Conservation (phyloP, 2,888 invertebrate genomes). For the Lepas anatifera region DNA sequence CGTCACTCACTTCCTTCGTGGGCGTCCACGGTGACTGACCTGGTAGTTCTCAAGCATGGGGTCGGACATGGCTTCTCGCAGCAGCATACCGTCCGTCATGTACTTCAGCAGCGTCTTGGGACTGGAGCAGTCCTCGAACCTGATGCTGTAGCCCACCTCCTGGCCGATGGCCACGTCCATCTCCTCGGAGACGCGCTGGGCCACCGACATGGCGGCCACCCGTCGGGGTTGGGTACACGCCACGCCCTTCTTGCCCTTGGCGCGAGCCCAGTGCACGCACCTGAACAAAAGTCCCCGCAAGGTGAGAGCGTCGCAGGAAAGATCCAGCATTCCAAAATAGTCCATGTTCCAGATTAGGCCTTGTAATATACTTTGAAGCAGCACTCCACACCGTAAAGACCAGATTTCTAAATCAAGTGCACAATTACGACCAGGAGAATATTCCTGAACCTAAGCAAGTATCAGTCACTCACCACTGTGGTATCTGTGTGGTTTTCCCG, state of each 20-base stretch:
- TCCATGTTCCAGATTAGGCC: too few species aligned
- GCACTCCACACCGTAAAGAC: too few species aligned
- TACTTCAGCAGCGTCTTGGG: constrained; percentile 46
- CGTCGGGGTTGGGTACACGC: constrained; percentile 94
- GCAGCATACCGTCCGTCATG: constrained; percentile 99
- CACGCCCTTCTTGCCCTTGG: constrained; percentile 59
- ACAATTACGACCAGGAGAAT: too few species aligned
- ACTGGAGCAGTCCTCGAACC: constrained; percentile 35
- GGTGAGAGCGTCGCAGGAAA: too few species aligned
- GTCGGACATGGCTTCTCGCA: constrained; percentile 98
- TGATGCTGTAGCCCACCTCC: constrained; percentile 91
- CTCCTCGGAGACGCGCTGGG: constrained; percentile 96
- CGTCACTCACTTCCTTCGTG: too few species aligned
- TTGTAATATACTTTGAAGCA: too few species aligned
- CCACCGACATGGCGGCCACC: constrained; percentile 99
- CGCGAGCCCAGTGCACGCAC: constrained; percentile 60
- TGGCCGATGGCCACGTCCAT: constrained; percentile 91
- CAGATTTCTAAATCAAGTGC: too few species aligned
- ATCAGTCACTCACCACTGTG: constrained; percentile 56
- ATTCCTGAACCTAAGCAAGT: too few species aligned
- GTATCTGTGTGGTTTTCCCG: constrained; percentile 98
- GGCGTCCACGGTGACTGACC: constrained; percentile 41
- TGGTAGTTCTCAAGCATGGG: constrained; percentile 94
- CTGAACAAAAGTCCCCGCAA: too few species aligned
- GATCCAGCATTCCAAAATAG: too few species aligned